Evolutionary conservation across 1,140 invertebrate species (phyloP).

Genomic region (Batillaria attramentaria): DNA sequence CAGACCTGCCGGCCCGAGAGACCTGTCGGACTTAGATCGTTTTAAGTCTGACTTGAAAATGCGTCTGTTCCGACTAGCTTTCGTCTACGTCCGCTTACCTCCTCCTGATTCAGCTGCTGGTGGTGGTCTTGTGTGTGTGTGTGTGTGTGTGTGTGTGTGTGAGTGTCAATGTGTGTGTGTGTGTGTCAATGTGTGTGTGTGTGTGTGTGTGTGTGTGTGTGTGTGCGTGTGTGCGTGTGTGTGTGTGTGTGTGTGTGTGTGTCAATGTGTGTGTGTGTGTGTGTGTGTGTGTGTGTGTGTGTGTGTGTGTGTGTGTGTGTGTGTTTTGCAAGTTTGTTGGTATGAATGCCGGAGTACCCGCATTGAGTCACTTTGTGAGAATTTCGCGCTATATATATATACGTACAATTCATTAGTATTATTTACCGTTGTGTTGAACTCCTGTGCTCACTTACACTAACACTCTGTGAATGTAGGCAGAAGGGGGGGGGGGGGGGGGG

Average conservation of each 20-base stretch:
- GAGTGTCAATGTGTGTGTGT: background rate
- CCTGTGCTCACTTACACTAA: too few relatives aligned
- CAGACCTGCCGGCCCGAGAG: too few relatives aligned
- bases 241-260: background rate
- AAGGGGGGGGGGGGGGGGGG: too few relatives aligned
- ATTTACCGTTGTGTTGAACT: too few relatives aligned
- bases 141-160: slow-evolving; percentile 2
- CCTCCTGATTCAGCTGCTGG: background rate
- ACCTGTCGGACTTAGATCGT: too few relatives aligned
- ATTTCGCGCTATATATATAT: background rate
- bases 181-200: background rate
- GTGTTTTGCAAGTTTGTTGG: background rate
- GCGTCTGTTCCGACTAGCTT: too few relatives aligned
- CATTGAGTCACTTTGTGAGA: background rate
- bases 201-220: slow-evolving; percentile 2
- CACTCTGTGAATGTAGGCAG: too few relatives aligned
- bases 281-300: background rate
- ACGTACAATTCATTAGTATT: too few relatives aligned
- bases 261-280: background rate
- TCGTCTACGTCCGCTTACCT: background rate
- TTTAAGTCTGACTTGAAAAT: too few relatives aligned
- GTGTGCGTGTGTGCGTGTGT: background rate
- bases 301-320: background rate
- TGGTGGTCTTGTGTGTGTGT: background rate
- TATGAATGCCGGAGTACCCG: background rate